A percentile compares a stretch with the other conserved stretches of the same genome.
phyloP scores from a whole-genome alignment of 1,140 invertebrate species.

The Camponotus floridanus region DNA sequence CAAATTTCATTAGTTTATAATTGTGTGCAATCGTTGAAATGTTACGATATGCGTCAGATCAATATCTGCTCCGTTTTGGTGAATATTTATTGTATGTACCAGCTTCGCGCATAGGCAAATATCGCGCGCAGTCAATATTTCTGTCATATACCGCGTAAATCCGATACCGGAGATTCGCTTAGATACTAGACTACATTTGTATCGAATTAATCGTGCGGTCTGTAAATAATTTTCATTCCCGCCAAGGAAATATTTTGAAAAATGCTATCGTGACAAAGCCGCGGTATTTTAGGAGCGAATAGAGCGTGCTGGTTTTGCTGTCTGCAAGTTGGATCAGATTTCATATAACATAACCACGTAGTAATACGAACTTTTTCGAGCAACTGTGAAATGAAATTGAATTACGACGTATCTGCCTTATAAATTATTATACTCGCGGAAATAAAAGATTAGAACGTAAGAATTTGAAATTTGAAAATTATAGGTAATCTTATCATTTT shows the following conservation, averaged over 20 bases:
- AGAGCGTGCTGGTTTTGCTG: conserved; percentile 29
- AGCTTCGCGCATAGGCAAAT: background rate
- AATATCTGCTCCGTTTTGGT: background rate
- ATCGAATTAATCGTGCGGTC: conserved; percentile 50
- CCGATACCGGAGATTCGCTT: conserved; percentile 7
- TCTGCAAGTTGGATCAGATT: conserved; percentile 37
- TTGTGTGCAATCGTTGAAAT: background rate
- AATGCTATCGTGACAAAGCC: conserved; percentile 53
- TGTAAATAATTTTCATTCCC: conserved; percentile 4
- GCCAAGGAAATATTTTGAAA: conserved; percentile 43
- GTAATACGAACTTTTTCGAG: conserved; percentile 54
- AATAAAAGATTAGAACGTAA: background rate
- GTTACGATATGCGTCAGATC: background rate
- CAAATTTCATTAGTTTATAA: background rate
- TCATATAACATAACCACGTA: conserved; percentile 28
- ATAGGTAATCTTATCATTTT: background rate
- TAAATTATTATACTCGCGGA: conserved; percentile 14
- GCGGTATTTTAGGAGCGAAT: conserved; percentile 55
- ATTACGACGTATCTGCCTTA: conserved; percentile 19
- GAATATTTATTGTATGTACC: background rate
- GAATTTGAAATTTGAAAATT: background rate
- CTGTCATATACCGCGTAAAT: conserved; percentile 20
- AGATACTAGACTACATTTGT: background rate
- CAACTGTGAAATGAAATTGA: conserved; percentile 50
- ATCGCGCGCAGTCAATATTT: conserved; percentile 28